Evolutionary conservation across 2,888 invertebrate species (phyloP), one percentile per base, ranked within the genome.

Genomic region (Zele albiditarsus): DNA sequence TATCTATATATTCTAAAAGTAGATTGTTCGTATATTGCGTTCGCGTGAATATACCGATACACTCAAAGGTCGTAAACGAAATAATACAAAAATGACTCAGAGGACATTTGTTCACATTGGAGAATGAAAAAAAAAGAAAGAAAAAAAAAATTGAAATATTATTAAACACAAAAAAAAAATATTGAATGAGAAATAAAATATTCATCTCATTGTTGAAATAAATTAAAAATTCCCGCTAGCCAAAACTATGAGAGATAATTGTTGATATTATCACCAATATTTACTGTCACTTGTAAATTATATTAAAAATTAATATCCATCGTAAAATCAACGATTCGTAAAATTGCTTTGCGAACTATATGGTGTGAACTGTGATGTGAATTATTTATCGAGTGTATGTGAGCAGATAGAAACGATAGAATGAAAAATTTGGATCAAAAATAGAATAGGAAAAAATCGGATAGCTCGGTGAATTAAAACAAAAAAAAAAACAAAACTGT

Each of bases 1-100:
- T 67, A 73, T 63, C 74, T 58, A 57, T 53, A 23, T 53, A 53
- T 67, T 70, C 73, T 79, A 66, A 46, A 46, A 60, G 25, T 53
- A 67, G 71, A 78, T 71, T 58, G 70, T 76, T 60, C 77, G 71
- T 75, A 71, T 57, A 75, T 71, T 77, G 28, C 65, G 31, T 25
- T 28, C 31, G 28, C 49, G 3, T 53, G 23, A 53, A 53, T 53
- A 10, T 31, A 57, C 23, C 12, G 16, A 60, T 12, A 58, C 60
- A 60, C 28, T 27, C 28, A 16, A 27, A 27, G 27, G 60, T 58
- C 57, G 57, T 3, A 3, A n/a, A 60, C 28, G 12, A 28, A 60
- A 27, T 60, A 16, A 28, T 27, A 60, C 28, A 14, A 20, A 46
- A 27, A 60, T 60, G 60, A 60, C 60, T 60, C 60, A 60, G 27